Percentiles rank a stretch among this genome's conserved stretches.
phyloP scores from a whole-genome alignment of 2,797 vertebrate species.

The Manis javanica region DNA sequence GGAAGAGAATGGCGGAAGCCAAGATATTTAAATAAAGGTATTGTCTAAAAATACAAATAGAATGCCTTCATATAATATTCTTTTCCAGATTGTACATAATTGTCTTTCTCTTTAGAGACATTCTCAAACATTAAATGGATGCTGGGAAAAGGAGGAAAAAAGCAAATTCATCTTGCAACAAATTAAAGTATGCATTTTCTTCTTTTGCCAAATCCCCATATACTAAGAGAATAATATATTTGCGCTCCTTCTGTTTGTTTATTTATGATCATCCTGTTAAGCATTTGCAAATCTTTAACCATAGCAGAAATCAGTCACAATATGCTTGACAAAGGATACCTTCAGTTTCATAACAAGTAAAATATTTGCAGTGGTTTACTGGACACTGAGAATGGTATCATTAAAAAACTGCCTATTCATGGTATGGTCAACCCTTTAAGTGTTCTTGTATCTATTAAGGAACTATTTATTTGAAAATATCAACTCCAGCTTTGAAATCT shows the following conservation, averaged over 20 bases:
- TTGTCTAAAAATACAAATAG: constrained; percentile 6
- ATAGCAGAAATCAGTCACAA: not conserved
- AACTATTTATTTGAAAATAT: constrained; percentile 23
- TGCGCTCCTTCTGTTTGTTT: not conserved
- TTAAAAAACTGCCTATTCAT: not conserved
- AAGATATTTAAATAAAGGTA: constrained; percentile 30
- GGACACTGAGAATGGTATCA: not conserved
- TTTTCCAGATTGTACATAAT: constrained; percentile 15
- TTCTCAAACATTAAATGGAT: constrained; percentile 35
- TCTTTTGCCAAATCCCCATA: not conserved
- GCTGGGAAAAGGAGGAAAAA: not conserved
- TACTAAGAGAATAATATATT: not conserved
- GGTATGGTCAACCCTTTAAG: not conserved
- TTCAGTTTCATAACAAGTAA: not conserved
- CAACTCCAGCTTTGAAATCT: constrained; percentile 38
- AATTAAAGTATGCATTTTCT: constrained; percentile 40
- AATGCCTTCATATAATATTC: not conserved
- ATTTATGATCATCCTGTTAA: not conserved
- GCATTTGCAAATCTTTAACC: not conserved
- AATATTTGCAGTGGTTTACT: not conserved
- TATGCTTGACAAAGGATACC: not conserved
- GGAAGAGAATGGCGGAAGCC: not conserved
- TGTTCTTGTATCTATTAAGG: not conserved
- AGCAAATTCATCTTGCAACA: not conserved
- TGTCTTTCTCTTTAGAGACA: not conserved